Evolutionary conservation across 2,797 vertebrate species (phyloP), one percentile per base, ranked within the genome.

Genomic region (Galagoides demidoff): DNA sequence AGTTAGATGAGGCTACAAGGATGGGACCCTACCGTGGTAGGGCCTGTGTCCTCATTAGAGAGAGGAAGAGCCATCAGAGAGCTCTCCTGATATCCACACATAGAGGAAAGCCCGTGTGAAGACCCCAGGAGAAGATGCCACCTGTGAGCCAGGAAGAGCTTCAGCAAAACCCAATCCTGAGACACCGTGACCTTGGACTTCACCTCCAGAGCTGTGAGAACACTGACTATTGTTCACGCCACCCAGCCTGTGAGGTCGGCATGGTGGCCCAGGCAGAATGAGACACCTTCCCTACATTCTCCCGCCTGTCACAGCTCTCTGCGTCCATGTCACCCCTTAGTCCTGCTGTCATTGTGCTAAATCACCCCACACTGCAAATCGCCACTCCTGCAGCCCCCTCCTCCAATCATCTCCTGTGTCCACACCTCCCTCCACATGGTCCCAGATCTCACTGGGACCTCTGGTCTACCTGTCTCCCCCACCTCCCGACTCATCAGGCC

Each of bases 381-480:
- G 19, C 37, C 3, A 16, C 74, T 12, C n/a, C 29, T 76, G 16
- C 31, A n/a, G 49, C 34, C 20, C 13, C 76, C 7, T 14, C 59
- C 45, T 52, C 34, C 14, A 25, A 4, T 37, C 31, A 3, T 10
- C 19, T 61, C 13, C 11, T 12, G 5, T 3, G 5, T 0, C 7
- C 13, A 5, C 16, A 34, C 29, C 43, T 5, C 45, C 43, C 16
- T 25, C 17, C 34, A 19, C 25, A 19, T 1, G 37, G 16, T 31
- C 59, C 22, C 1, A 20, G 12, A 12, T 17, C 52, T 43, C n/a
- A 13, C 7, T 7, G 49, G 79, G 49, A 64, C 16, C 31, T n/a
- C 17, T 22, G 0, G 2, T 27, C 37, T 34, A 13, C 31, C 52
- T 23, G 0, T 2, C 17, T 16, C 3, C 31, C 7, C 14, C 14